Percentiles rank a stretch among this genome's conserved stretches.
phyloP scores from a whole-genome alignment of 2,797 vertebrate species.

The Cossypha heuglini region DNA sequence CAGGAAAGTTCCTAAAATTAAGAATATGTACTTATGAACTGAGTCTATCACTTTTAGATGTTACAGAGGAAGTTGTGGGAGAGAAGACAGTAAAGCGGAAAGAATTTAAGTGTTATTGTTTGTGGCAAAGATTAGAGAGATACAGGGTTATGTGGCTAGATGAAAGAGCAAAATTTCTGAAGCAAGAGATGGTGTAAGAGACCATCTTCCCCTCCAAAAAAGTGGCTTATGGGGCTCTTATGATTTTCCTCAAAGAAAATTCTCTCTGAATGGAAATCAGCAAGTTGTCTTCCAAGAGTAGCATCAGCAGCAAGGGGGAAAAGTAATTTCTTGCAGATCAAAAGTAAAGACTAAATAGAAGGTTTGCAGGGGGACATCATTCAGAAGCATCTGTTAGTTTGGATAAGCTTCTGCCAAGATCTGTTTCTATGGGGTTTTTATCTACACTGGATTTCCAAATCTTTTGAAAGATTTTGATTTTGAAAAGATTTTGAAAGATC shows the following conservation, averaged over 20 bases:
- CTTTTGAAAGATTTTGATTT: not conserved
- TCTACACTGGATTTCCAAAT: not conserved
- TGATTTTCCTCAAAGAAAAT: not conserved
- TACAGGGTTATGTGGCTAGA: not conserved
- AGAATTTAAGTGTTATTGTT: not conserved
- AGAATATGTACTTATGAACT: not conserved
- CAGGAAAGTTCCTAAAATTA: not conserved
- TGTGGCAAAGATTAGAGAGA: not conserved
- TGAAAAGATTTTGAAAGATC: too few relatives aligned
- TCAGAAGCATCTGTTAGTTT: not conserved
- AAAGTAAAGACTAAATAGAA: not conserved
- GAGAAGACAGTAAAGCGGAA: not conserved
- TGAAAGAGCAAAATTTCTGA: not conserved
- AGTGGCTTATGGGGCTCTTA: not conserved
- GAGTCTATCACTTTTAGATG: not conserved
- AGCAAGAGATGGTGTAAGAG: not conserved
- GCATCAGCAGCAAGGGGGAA: not conserved
- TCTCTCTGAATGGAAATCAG: not conserved
- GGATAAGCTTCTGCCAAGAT: conserved; percentile 5
- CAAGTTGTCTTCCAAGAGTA: not conserved
- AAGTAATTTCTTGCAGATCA: not conserved
- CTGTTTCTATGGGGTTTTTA: not conserved
- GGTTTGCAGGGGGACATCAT: not conserved
- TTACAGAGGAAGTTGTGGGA: not conserved
- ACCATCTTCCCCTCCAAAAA: not conserved